Evolutionary conservation across 2,888 invertebrate genomes (phyloP).

Genomic region (Argyra leucocephala): DNA sequence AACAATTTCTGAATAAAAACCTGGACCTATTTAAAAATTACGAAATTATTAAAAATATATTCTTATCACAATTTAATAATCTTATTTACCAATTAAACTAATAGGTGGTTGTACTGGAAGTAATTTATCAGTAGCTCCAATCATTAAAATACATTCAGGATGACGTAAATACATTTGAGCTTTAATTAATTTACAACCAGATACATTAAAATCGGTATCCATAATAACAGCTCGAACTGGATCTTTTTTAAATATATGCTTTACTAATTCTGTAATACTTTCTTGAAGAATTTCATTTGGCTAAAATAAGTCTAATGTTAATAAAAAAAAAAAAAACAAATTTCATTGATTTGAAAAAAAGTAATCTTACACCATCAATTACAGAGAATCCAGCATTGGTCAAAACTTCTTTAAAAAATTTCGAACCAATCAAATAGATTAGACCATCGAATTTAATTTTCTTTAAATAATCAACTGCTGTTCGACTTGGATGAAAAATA

Average conservation of each 20-base stretch:
- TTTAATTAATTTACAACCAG: conserved; percentile 41
- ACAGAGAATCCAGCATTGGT: conserved; percentile 42
- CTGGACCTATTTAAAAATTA: conserved; percentile 34
- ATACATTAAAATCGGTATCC: conserved; percentile 44
- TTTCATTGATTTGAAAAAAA: background rate
- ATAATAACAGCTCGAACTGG: conserved; percentile 46
- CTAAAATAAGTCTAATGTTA: conserved; percentile 21
- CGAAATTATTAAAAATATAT: no score
- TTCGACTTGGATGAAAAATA: conserved; percentile 42
- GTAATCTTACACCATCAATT: conserved; percentile 36
- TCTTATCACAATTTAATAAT: conserved; percentile 4
- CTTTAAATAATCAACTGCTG: conserved; percentile 44
- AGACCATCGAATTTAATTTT: conserved; percentile 45
- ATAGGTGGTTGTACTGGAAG: conserved; percentile 34
- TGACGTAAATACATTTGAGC: conserved; percentile 42
- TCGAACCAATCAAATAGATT: conserved; percentile 42
- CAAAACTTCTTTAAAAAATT: conserved; percentile 36
- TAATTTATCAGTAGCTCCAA: conserved; percentile 42
- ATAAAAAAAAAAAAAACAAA: background rate
- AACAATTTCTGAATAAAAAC: conserved; percentile 39
- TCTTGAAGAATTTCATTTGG: conserved; percentile 33
- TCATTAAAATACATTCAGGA: conserved; percentile 43
- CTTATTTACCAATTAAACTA: conserved; percentile 36
- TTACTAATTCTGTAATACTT: conserved; percentile 24
- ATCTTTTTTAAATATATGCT: conserved; percentile 29